phyloP scores from a whole-genome alignment of 2,888 invertebrate genomes.

The Nemapogon koenigi region DNA sequence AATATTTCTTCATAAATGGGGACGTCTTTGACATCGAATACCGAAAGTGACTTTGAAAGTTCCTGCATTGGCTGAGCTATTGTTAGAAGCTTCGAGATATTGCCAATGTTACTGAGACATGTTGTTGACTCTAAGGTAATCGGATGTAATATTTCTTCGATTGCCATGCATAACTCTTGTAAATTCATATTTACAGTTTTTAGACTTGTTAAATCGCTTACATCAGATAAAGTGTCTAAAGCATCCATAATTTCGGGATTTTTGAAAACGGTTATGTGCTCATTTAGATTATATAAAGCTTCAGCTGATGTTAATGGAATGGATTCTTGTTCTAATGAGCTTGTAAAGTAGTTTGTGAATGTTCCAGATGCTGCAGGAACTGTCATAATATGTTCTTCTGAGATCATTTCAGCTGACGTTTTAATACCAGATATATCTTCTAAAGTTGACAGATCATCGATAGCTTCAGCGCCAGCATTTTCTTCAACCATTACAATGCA shows the following conservation, averaged over 20 bases:
- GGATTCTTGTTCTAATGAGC: slow-evolving; percentile 21
- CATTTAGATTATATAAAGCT: slow-evolving; percentile 36
- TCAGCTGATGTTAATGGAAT: slow-evolving; percentile 32
- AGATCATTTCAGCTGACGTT: slow-evolving; percentile 52
- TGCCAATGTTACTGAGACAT: slow-evolving; percentile 24
- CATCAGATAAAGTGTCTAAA: slow-evolving; percentile 39
- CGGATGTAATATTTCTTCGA: slow-evolving; percentile 44
- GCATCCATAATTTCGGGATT: slow-evolving; percentile 38
- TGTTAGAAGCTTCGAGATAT: slow-evolving; percentile 30
- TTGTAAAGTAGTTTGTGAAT: slow-evolving; percentile 23
- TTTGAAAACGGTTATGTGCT: slow-evolving; percentile 38
- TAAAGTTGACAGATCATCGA: slow-evolving; percentile 61
- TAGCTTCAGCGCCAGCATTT: slow-evolving; percentile 48
- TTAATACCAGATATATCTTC: slow-evolving; percentile 66
- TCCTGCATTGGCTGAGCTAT: slow-evolving; percentile 47
- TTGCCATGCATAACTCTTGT: slow-evolving; percentile 32
- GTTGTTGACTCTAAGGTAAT: slow-evolving; percentile 34
- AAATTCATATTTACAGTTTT: slow-evolving; percentile 35
- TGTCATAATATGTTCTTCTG: slow-evolving; percentile 15
- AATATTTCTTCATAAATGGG: slow-evolving; percentile 43
- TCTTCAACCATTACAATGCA: slow-evolving; percentile 55
- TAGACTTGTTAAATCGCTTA: slow-evolving; percentile 38
- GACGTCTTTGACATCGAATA: slow-evolving; percentile 42
- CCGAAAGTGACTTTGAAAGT: slow-evolving; percentile 38
- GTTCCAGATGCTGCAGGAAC: slow-evolving; percentile 33